phyloP scores from a whole-genome alignment of 2,888 invertebrate species.

The Callosobruchus maculatus region DNA sequence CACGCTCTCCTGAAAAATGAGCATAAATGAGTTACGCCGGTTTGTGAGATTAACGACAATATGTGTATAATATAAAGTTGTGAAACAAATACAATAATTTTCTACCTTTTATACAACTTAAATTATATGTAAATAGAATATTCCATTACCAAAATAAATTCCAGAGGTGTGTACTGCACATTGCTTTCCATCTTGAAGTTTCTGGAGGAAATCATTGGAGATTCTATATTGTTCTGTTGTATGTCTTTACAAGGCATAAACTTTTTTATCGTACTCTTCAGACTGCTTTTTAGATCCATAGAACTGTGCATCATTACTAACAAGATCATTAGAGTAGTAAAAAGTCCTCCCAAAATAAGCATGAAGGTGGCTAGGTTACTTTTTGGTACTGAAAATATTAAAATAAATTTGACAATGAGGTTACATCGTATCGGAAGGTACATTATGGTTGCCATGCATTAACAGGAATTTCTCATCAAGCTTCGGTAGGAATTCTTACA shows the following conservation, averaged over 20 bases:
- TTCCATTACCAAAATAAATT: constrained; percentile 14
- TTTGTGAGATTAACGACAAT: too few relatives aligned
- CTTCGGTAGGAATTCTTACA: too few relatives aligned
- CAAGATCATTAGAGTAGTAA: not conserved
- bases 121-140: not conserved
- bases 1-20: too few relatives aligned
- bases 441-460: too few relatives aligned
- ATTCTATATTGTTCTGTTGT: not conserved
- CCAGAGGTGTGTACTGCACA: constrained; percentile 25
- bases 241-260: not conserved
- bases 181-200: constrained; percentile 20
- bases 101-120: too few relatives aligned
- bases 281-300: not conserved
- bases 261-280: not conserved
- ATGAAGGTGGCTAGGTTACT: not conserved
- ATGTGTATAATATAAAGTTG: not conserved
- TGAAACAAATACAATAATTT: too few relatives aligned
- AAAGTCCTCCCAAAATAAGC: not conserved
- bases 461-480: too few relatives aligned
- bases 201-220: constrained; percentile 6
- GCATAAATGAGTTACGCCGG: too few relatives aligned
- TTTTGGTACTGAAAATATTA: constrained; percentile 1
- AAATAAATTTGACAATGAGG: too few relatives aligned
- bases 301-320: not conserved
- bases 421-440: too few relatives aligned